Evolutionary conservation across 2,888 invertebrate genomes (phyloP), one percentile per base, ranked within the genome.

Genomic region (Tigriopus californicus): DNA sequence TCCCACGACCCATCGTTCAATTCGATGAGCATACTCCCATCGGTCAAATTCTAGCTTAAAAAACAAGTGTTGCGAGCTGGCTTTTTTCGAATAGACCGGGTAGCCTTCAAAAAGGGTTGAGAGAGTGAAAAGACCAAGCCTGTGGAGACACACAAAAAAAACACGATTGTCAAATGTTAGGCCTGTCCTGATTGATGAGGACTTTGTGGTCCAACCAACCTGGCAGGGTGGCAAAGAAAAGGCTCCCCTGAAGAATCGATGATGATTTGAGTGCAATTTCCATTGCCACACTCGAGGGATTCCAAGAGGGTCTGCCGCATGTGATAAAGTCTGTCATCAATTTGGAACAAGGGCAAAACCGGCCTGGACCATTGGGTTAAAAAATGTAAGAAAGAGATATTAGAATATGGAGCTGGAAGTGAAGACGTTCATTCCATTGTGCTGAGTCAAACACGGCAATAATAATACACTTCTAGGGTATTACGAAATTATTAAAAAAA

Each of bases 1-100:
- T 46, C 56, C 56, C 1, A 56, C n/a, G 13, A 56, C 44, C 56
- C 56, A 56, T 46, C 56, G 18, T 24, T 56, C 56, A 8, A 56
- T 25, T 8, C 33, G 15, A 33, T 56, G 56, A 18, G 56, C 41
- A 44, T 56, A 56, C 42, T 22, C 33, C 56, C 56, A 56, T 18
- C 44, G 42, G 1, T 56, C 56, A 20, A 44, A 56, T 20, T 56
- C 56, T 24, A 44, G 24, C 24, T 56, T 56, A 25, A 44, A 56
- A 46, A 42, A 56, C 13, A 56, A 33, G 20, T n/a, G 18, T 44
- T 56, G 56, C 12, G 15, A 11, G 24, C 42, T 22, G 15, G 56
- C 56, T 42, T 56, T 41, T 44, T 46, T 20, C 18, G 44, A 22
- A 46, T 56, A 56, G 6, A 33, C 56, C 15, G 56, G 56, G 24